phyloP scores from a whole-genome alignment of 2,797 vertebrate species.

The Scomberomorus guttatus region DNA sequence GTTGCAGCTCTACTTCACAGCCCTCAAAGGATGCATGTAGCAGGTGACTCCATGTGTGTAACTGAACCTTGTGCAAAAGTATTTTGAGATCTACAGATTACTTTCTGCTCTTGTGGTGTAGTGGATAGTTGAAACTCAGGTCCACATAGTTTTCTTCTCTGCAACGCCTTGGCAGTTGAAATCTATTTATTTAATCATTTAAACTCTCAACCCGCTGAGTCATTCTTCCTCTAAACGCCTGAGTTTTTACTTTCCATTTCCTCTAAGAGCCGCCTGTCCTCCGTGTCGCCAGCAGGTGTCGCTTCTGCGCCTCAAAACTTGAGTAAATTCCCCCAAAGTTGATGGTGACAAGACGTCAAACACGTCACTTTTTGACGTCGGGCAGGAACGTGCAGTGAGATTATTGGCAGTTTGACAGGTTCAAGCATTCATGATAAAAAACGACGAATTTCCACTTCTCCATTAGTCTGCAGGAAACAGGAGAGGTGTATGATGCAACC shows the following conservation, averaged over 20 bases:
- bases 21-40: no score
- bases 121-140: no score
- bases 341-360: rapidly evolving
- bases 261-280: conserved; percentile 6
- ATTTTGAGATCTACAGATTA: not conserved
- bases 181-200: rapidly evolving
- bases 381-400: not conserved
- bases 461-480: not conserved
- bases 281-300: conserved; percentile 57
- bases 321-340: not conserved
- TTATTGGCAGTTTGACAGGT: not conserved
- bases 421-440: not conserved
- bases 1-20: no score
- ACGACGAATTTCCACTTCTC: not conserved
- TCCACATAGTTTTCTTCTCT: not conserved
- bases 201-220: not conserved
- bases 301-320: not conserved
- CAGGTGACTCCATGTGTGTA: no score
- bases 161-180: not conserved
- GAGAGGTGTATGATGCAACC: conserved; percentile 40
- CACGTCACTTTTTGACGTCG: not conserved
- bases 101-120: no score
- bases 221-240: conserved; percentile 56
- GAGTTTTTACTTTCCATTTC: conserved; percentile 67
- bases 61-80: no score